Evolutionary conservation across 35 echinoderm and acorn worm genomes (phyloP).

Genomic region (Holothuria glaberrima): DNA sequence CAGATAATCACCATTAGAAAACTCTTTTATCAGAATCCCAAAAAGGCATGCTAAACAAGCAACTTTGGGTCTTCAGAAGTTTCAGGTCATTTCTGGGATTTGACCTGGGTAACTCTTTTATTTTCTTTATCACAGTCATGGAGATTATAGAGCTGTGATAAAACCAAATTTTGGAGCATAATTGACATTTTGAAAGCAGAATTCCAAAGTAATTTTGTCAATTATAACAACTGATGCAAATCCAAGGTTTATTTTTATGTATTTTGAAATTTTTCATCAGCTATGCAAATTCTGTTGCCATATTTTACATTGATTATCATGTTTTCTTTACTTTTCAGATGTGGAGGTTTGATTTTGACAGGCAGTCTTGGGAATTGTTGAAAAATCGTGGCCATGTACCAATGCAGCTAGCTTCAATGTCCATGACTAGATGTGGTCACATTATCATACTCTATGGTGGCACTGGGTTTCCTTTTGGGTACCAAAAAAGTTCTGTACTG

Average conservation of each 20-base stretch:
- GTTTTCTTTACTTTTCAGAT: slow-evolving; percentile 53
- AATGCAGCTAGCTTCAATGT: slow-evolving; percentile 91
- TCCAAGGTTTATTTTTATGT: not conserved
- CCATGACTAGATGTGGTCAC: slow-evolving; percentile 68
- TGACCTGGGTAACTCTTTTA: no score
- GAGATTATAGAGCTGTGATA: no score
- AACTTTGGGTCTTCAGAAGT: no score
- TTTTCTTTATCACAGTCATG: no score
- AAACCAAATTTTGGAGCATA: not conserved
- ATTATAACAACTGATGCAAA: not conserved
- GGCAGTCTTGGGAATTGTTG: slow-evolving; percentile 66
- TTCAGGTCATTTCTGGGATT: no score
- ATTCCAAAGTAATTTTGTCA: not conserved
- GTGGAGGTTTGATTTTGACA: slow-evolving; percentile 89
- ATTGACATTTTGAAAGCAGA: not conserved
- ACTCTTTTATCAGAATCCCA: no score
- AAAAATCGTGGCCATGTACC: slow-evolving; percentile 53
- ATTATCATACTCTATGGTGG: slow-evolving; percentile 89
- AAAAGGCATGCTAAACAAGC: no score
- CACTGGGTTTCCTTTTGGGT: slow-evolving; percentile 93
- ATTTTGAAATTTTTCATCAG: not conserved
- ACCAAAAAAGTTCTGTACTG: slow-evolving; percentile 66
- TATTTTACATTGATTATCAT: no score
- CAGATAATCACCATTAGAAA: no score
- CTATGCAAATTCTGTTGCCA: not conserved